phyloP scores from a whole-genome alignment of 2,888 invertebrate species.

The Amblyjoppa proteus region DNA sequence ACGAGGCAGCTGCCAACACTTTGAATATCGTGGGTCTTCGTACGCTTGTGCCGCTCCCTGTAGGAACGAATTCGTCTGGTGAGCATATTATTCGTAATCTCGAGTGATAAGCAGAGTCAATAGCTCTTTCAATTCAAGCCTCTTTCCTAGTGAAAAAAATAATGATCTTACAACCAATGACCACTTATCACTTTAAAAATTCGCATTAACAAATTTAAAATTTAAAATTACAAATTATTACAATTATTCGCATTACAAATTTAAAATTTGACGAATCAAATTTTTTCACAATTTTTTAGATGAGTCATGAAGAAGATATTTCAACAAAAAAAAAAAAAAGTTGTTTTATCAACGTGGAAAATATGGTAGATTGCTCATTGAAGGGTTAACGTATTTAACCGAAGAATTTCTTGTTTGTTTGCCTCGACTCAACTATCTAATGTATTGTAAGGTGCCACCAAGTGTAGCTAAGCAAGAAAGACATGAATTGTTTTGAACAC shows the following conservation, averaged over 20 bases:
- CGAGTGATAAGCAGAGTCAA: background rate
- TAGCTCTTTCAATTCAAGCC: background rate
- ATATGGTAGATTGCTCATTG: background rate
- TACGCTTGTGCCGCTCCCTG: background rate
- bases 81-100: background rate
- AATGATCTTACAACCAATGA: background rate
- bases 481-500: conserved; percentile 12
- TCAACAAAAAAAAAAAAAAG: no score
- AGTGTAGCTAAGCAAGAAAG: background rate
- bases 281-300: no score
- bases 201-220: background rate
- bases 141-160: background rate
- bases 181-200: background rate
- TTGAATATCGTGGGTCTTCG: conserved; percentile 31
- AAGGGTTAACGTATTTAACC: background rate
- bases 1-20: conserved; percentile 72
- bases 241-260: no score
- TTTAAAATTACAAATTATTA: no score
- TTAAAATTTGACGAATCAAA: no score
- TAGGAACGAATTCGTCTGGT: conserved; percentile 19
- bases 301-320: no score
- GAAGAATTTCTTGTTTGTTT: background rate
- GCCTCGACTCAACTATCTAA: background rate
- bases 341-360: background rate
- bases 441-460: conserved; percentile 6